A percentile compares a stretch with the other conserved stretches of the same genome.
Evolutionary conservation across 2,888 invertebrate genomes (phyloP).

Genomic region (Antheraea assamensis): DNA sequence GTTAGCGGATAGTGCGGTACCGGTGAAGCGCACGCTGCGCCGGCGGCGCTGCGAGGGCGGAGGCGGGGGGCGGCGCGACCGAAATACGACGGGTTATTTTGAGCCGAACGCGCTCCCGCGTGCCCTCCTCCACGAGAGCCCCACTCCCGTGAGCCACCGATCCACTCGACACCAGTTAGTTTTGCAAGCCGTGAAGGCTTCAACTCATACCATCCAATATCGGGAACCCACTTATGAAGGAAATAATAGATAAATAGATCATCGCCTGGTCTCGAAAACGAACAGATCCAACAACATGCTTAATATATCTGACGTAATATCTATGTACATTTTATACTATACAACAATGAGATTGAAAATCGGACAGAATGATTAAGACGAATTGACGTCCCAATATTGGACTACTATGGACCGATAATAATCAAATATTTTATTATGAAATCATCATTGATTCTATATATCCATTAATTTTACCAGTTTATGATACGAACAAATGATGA

Average conservation of each 20-base stretch:
- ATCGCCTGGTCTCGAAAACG: not conserved
- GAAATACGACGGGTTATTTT: constrained; percentile 79
- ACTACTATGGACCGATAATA: not conserved
- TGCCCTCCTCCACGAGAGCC: constrained; percentile 44
- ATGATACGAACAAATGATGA: not conserved
- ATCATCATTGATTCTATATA: not conserved
- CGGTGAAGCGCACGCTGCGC: constrained; percentile 55
- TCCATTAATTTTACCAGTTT: not conserved
- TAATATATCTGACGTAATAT: not conserved
- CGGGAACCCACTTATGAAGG: not conserved
- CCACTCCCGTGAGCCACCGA: constrained; percentile 31
- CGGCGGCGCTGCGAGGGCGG: constrained; percentile 50
- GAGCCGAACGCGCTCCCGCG: constrained; percentile 68
- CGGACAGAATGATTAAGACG: not conserved
- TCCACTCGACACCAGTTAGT: constrained; percentile 36
- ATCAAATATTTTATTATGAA: not conserved
- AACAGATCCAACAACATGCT: not conserved
- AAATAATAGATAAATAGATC: not conserved
- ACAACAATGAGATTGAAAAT: not conserved
- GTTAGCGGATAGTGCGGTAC: constrained; percentile 90
- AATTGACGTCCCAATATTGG: not conserved
- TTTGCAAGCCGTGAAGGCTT: constrained; percentile 38
- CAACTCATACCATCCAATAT: not conserved
- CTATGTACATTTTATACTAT: not conserved
- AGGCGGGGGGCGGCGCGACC: constrained; percentile 65